phyloP scores from a whole-genome alignment of 2,113 vertebrate genomes.

The Echinops telfairi region DNA sequence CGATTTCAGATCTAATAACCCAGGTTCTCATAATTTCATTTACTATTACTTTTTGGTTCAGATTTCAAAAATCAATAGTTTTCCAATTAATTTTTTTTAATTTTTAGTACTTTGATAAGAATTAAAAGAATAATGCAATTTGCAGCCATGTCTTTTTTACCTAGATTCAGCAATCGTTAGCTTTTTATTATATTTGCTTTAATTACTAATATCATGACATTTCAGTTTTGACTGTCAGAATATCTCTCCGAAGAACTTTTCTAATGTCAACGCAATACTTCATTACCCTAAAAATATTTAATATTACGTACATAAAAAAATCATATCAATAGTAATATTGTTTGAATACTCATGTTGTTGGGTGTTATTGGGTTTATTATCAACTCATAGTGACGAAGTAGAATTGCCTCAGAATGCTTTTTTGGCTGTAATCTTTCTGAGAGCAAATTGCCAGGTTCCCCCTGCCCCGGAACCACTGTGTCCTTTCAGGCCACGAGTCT shows the following conservation, averaged over 20 bases:
- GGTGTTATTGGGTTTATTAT: neutral
- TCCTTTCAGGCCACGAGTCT: neutral
- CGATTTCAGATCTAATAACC: neutral
- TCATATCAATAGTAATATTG: neutral
- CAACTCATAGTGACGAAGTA: neutral
- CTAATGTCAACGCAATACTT: neutral
- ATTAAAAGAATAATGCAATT: neutral
- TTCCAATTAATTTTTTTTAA: neutral
- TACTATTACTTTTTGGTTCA: constrained; percentile 11
- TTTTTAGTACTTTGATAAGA: constrained; percentile 26
- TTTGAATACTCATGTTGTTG: neutral
- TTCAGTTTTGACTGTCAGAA: neutral
- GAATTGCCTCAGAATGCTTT: neutral
- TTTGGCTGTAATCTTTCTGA: neutral
- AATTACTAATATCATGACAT: constrained; percentile 25
- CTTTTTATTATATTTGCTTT: constrained; percentile 26
- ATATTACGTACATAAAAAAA: neutral
- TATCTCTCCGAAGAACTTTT: constrained; percentile 34
- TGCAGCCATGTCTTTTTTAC: neutral
- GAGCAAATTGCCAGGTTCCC: neutral
- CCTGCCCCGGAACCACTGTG: neutral
- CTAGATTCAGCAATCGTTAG: neutral
- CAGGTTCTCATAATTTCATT: constrained; percentile 45
- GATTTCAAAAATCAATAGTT: constrained; percentile 16
- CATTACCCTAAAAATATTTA: neutral